Conservation (phyloP, 2,888 invertebrate genomes). For the Drosophila acutilabella region DNA sequence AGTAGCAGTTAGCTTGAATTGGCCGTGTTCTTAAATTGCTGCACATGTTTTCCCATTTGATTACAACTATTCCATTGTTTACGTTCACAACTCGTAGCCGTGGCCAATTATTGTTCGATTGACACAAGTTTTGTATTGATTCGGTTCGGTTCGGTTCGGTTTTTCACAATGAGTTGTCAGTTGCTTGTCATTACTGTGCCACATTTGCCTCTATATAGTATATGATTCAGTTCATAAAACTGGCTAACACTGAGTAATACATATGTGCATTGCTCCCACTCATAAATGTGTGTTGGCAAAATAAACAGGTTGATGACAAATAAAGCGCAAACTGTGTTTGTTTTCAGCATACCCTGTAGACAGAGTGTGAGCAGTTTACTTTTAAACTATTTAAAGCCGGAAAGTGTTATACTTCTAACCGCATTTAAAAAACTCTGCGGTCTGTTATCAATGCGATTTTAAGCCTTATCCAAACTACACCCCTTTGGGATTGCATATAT, state of each 20-base stretch:
- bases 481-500: constrained; percentile 35
- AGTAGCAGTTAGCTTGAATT: not conserved
- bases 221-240: not conserved
- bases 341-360: not conserved
- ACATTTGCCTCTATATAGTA: constrained; percentile 3
- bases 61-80: not conserved
- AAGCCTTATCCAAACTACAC: not conserved
- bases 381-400: not conserved
- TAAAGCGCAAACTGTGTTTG: constrained; percentile 1
- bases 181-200: constrained; percentile 16
- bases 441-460: too few species aligned
- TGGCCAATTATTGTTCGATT: constrained; percentile 54
- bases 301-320: constrained; percentile 24
- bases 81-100: not conserved
- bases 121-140: constrained; percentile 74
- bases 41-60: constrained; percentile 12
- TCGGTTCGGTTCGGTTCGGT: too few species aligned
- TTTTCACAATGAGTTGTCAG: constrained; percentile 44
- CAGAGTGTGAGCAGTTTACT: not conserved
- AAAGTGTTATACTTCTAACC: not conserved
- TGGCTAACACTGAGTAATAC: constrained; percentile 4
- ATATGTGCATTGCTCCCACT: constrained; percentile 1
- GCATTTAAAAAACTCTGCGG: too few species aligned
- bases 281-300: constrained; percentile 23
- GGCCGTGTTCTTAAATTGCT: constrained; percentile 2